A percentile compares a stretch with the other conserved stretches of the same genome.
phyloP scores from a whole-genome alignment of 35 echinoderm and acorn worm species.

The Apostichopus parvimensis region DNA sequence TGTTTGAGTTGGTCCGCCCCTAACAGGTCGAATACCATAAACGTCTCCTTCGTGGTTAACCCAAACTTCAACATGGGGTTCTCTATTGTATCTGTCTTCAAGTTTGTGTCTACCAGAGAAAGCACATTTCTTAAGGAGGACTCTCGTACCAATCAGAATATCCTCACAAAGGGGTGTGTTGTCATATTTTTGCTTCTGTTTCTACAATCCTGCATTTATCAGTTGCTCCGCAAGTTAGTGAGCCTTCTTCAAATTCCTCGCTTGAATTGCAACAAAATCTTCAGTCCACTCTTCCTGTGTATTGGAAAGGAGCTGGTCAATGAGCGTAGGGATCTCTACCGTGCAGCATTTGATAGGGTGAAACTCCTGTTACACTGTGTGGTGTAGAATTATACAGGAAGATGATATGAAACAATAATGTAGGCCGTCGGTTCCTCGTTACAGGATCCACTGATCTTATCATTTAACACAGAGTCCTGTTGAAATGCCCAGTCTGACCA shows the following conservation, averaged over 20 bases:
- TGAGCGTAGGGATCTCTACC: neutral
- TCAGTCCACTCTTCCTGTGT: conserved; percentile 6
- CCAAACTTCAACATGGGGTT: neutral
- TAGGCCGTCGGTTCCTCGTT: too few relatives aligned
- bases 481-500: too few relatives aligned
- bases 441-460: too few relatives aligned
- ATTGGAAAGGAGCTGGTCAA: conserved; percentile 45
- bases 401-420: too few relatives aligned
- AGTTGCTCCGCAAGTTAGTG: neutral
- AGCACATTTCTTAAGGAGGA: conserved; percentile 22
- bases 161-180: neutral
- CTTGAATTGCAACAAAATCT: conserved; percentile 41
- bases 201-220: neutral
- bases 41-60: conserved; percentile 17
- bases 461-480: too few relatives aligned
- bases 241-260: neutral
- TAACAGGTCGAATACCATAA: conserved; percentile 8
- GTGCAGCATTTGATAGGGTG: neutral
- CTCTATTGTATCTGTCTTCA: conserved; percentile 11
- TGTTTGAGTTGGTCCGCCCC: conserved; percentile 24
- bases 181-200: neutral
- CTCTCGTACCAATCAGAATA: conserved; percentile 9
- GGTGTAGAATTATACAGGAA: neutral
- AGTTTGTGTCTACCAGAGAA: conserved; percentile 46
- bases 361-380: neutral